These are phyloP conservation scores for Odontocerum albicorne DNA, from an alignment of 2,888 invertebrate genomes.

Conservation along the genomic window DNA sequence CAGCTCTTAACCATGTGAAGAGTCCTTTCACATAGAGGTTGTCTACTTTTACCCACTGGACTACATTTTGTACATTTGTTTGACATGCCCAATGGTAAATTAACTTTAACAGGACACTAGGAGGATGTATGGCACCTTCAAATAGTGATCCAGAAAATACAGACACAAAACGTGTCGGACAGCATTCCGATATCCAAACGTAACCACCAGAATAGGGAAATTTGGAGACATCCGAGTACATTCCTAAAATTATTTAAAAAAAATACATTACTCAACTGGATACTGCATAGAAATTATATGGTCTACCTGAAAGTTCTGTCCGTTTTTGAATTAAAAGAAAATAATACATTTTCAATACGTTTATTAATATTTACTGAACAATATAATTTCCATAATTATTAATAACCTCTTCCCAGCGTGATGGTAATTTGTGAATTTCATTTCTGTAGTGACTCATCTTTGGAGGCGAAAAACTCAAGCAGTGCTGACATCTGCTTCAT, in stretches of 20 bases:
- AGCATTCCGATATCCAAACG: slow-evolving; percentile 89
- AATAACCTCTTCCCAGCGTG: no score
- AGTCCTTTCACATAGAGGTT: slow-evolving; percentile 63
- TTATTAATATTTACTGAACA: no score
- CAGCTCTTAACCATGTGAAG: slow-evolving; percentile 72
- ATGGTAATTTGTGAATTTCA: no score
- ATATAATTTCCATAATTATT: no score
- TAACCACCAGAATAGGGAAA: slow-evolving; percentile 89
- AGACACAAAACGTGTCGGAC: slow-evolving; percentile 81
- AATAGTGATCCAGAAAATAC: slow-evolving; percentile 87
- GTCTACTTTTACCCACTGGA: slow-evolving; percentile 84
- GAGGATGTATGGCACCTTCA: slow-evolving; percentile 82
- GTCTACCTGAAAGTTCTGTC: no score
- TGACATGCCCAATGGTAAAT: slow-evolving; percentile 93
- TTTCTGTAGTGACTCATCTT: no score
- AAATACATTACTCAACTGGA: no score
- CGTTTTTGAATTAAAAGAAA: no score
- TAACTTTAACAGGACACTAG: slow-evolving; percentile 78
- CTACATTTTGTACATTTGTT: slow-evolving; percentile 84
- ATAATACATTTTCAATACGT: no score
- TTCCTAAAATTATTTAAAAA: slow-evolving; percentile 59
- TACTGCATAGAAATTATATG: neutral
- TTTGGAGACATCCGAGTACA: slow-evolving; percentile 83
- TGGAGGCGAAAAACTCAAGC: no score
- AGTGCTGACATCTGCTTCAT: no score